Percentiles rank a stretch among this genome's conserved stretches.
These are phyloP conservation scores for Brachionus sp. DNA, from an alignment of 1,140 invertebrate species.

Conservation along the genomic window DNA sequence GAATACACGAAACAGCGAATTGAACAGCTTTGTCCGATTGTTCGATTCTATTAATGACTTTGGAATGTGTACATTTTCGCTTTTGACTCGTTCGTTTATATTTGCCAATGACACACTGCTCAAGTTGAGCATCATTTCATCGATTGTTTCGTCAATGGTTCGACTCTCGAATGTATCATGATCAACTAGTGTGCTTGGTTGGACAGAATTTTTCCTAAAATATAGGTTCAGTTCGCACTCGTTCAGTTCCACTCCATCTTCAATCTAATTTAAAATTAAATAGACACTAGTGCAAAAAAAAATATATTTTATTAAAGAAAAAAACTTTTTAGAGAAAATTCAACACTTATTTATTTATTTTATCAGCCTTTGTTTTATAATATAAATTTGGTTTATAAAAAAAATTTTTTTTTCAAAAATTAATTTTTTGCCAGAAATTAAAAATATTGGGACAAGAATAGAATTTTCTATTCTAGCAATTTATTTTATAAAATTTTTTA, in stretches of 20 bases:
- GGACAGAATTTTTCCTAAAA: background rate
- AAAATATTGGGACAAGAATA: too few relatives aligned
- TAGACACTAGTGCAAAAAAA: background rate
- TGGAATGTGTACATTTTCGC: background rate
- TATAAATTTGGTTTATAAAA: too few relatives aligned
- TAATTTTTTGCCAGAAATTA: too few relatives aligned
- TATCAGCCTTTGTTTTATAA: too few relatives aligned
- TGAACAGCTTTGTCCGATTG: slow-evolving; percentile 10
- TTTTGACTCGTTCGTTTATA: background rate
- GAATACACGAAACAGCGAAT: background rate
- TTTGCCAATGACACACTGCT: slow-evolving; percentile 15
- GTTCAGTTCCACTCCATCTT: background rate
- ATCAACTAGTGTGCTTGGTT: background rate
- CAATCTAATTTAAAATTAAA: slow-evolving; percentile 6
- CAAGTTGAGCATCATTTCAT: slow-evolving; percentile 27
- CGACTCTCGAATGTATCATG: background rate
- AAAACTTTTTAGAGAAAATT: too few relatives aligned
- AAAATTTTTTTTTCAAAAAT: too few relatives aligned
- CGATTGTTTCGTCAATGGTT: background rate
- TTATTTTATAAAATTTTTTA: too few relatives aligned
- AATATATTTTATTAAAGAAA: too few relatives aligned
- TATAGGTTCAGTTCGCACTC: slow-evolving; percentile 3
- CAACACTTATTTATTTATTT: too few relatives aligned
- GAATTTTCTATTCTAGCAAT: too few relatives aligned
- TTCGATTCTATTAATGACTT: background rate